Percentiles rank a stretch among this genome's conserved stretches.
phyloP scores from a whole-genome alignment of 1,140 invertebrate species.

The Vanessa atalanta region DNA sequence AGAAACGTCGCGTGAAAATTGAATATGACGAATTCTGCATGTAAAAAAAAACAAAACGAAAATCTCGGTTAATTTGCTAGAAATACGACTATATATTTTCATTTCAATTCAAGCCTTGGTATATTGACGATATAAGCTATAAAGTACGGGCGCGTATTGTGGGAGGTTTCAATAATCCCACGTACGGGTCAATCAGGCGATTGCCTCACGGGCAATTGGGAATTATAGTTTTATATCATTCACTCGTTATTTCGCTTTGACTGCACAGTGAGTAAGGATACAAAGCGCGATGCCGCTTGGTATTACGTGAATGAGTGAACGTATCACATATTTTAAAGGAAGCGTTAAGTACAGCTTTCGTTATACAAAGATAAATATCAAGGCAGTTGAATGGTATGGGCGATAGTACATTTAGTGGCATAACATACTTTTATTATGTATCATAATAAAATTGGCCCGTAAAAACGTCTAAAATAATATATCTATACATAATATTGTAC shows the following conservation, averaged over 20 bases:
- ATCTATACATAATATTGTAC: too few relatives aligned
- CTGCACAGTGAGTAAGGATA: slow-evolving; percentile 24
- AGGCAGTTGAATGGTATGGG: not conserved
- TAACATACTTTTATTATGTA: too few relatives aligned
- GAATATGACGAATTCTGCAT: too few relatives aligned
- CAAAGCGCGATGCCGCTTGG: slow-evolving; percentile 11
- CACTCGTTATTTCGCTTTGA: slow-evolving; percentile 32
- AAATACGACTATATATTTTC: slow-evolving; percentile 1
- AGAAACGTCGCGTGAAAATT: too few relatives aligned
- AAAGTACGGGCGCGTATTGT: slow-evolving; percentile 8
- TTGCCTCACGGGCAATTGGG: slow-evolving; percentile 34
- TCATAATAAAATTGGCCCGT: too few relatives aligned
- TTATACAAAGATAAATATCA: not conserved
- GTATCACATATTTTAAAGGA: not conserved
- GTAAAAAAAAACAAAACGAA: too few relatives aligned
- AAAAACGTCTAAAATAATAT: too few relatives aligned
- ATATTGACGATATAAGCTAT: slow-evolving; percentile 5
- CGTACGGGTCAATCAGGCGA: slow-evolving; percentile 30
- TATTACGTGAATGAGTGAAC: not conserved
- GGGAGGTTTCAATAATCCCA: slow-evolving; percentile 33
- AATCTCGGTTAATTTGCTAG: too few relatives aligned
- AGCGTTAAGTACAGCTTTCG: not conserved
- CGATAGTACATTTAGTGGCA: too few relatives aligned
- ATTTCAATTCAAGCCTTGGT: slow-evolving; percentile 3
- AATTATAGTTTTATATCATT: slow-evolving; percentile 26